Conservation (phyloP, 2,888 invertebrate genomes). For the Pachycephus smyrnensis region DNA sequence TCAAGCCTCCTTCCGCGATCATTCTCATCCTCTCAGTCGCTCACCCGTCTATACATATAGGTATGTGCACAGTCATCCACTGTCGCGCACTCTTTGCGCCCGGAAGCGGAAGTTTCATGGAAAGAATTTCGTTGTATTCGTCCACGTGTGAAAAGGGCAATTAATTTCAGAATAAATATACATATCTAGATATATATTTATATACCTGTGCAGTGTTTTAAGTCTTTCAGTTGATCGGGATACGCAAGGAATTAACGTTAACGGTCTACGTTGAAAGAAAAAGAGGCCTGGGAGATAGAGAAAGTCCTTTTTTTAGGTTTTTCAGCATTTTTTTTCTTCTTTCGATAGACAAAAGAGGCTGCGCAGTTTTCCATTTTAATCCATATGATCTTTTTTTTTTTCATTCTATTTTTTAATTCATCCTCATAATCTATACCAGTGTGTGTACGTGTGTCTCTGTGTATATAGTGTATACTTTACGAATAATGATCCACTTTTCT, state of each 20-base stretch:
- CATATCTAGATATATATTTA: too few relatives aligned
- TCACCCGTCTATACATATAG: too few relatives aligned
- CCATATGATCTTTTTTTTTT: conserved; percentile 46
- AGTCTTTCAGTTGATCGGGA: conserved; percentile 25
- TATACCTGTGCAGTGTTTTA: conserved; percentile 54
- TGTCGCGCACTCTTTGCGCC: too few relatives aligned
- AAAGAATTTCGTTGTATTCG: too few relatives aligned
- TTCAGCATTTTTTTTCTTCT: conserved; percentile 34
- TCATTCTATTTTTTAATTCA: conserved; percentile 50
- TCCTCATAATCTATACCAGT: conserved; percentile 59
- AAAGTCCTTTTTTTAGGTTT: background rate
- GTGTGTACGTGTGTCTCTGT: too few relatives aligned
- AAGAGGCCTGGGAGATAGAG: conserved; percentile 21
- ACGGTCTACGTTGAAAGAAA: conserved; percentile 26
- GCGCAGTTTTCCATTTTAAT: background rate
- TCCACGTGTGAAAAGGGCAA: too few relatives aligned
- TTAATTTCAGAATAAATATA: too few relatives aligned
- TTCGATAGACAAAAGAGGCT: conserved; percentile 24
- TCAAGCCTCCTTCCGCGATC: too few relatives aligned
- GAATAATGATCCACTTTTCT: conserved; percentile 59
- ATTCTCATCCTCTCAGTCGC: too few relatives aligned
- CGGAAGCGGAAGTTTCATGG: too few relatives aligned
- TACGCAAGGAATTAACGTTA: conserved; percentile 25
- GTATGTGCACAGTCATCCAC: too few relatives aligned
- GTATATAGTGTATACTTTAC: conserved; percentile 47